phyloP scores from a whole-genome alignment of 2,888 invertebrate genomes.

The Cremastobaeus sp. region DNA sequence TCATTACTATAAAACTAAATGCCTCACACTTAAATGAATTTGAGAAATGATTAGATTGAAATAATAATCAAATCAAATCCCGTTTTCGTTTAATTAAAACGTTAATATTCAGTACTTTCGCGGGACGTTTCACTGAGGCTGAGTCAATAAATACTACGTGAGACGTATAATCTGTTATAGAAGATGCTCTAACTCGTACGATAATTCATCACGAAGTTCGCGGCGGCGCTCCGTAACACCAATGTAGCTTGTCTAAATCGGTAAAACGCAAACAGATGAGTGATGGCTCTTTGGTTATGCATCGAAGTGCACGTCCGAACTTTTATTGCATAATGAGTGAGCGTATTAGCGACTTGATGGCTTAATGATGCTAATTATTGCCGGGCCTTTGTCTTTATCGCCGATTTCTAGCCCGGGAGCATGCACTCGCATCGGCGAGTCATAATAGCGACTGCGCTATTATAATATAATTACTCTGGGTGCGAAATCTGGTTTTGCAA shows the following conservation, averaged over 20 bases:
- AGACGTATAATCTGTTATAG: constrained; percentile 29
- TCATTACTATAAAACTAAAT: too few species aligned
- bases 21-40: too few species aligned
- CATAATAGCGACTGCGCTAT: constrained; percentile 15
- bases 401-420: constrained; percentile 21
- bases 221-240: background rate
- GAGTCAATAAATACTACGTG: constrained; percentile 25
- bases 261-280: constrained; percentile 29
- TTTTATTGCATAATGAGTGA: constrained; percentile 31
- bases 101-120: constrained; percentile 36
- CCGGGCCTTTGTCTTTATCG: constrained; percentile 26
- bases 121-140: constrained; percentile 31
- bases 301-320: constrained; percentile 20
- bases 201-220: constrained; percentile 39
- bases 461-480: constrained; percentile 30
- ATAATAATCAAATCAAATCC: background rate
- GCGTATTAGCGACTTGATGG: constrained; percentile 22
- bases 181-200: constrained; percentile 9
- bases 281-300: constrained; percentile 25
- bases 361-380: constrained; percentile 36
- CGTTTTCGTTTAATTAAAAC: constrained; percentile 20
- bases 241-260: constrained; percentile 12
- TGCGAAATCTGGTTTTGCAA: constrained; percentile 14
- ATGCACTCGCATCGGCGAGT: constrained; percentile 17
- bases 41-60: background rate